Conservation (phyloP, 1,140 invertebrate species). For the Phenacoccus solenopsis region DNA sequence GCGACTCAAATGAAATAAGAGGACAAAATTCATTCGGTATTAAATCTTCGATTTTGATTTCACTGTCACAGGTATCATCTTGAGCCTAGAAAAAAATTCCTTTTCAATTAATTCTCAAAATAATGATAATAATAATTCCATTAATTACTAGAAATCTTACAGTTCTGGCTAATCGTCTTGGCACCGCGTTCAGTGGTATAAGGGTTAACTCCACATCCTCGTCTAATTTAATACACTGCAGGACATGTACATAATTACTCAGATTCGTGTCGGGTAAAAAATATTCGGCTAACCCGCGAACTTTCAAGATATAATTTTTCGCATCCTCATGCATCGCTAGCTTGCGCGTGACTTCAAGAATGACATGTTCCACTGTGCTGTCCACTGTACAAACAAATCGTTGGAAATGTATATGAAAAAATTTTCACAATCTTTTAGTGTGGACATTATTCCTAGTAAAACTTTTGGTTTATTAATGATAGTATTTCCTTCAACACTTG, state of each 20-base stretch:
- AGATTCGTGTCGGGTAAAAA: slow-evolving; percentile 50
- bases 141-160: slow-evolving; percentile 37
- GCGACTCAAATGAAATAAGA: slow-evolving; percentile 59
- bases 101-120: background rate
- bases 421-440: background rate
- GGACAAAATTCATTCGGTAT: slow-evolving; percentile 56
- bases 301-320: slow-evolving; percentile 57
- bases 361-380: slow-evolving; percentile 66
- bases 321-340: slow-evolving; percentile 43
- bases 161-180: slow-evolving; percentile 51
- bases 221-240: slow-evolving; percentile 86
- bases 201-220: slow-evolving; percentile 70
- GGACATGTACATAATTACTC: slow-evolving; percentile 83
- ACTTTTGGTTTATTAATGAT: no score
- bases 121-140: slow-evolving; percentile 15
- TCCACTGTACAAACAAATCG: slow-evolving; percentile 16
- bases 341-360: slow-evolving; percentile 71
- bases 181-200: slow-evolving; percentile 46
- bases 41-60: slow-evolving; percentile 56
- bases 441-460: no score
- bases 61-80: slow-evolving; percentile 60
- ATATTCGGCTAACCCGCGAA: slow-evolving; percentile 71
- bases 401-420: no score
- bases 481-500: no score
- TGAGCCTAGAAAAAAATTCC: slow-evolving; percentile 36